These are phyloP conservation scores for Parauchenoglanis punctatus DNA, from an alignment of 2,797 vertebrate species.

Conservation along the genomic window DNA sequence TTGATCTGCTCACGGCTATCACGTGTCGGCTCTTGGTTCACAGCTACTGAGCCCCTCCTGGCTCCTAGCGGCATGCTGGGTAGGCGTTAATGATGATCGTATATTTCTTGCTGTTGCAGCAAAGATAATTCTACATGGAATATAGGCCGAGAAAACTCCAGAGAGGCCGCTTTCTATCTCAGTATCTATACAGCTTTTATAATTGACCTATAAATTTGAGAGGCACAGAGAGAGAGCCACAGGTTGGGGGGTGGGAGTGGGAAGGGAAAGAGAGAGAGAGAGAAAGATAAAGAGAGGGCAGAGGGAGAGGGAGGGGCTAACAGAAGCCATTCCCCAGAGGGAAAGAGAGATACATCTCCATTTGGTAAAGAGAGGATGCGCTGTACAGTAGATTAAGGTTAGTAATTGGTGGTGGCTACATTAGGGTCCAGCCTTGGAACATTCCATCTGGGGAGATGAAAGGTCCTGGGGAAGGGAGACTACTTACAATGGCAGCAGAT, in stretches of 20 bases:
- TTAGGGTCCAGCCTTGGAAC: constrained; percentile 94
- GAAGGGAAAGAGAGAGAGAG: constrained; percentile 34
- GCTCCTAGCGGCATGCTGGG: neutral
- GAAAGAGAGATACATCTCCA: constrained; percentile 19
- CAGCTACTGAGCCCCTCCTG: neutral
- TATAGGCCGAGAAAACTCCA: constrained; percentile 28
- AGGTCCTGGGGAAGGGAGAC: constrained; percentile 83
- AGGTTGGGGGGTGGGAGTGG: constrained; percentile 61
- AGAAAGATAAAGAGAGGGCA: constrained; percentile 26
- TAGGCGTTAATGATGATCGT: constrained; percentile 2
- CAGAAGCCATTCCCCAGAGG: constrained; percentile 25
- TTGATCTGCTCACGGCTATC: constrained; percentile 12
- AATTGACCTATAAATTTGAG: constrained; percentile 83
- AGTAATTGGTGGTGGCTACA: constrained; percentile 74
- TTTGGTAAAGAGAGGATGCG: constrained; percentile 35
- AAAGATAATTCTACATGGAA: constrained; percentile 18
- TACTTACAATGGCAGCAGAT: constrained; percentile 96
- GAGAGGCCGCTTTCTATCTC: constrained; percentile 17
- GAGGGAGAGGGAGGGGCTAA: constrained; percentile 31
- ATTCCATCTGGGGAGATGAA: constrained; percentile 76
- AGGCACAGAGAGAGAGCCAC: constrained; percentile 78
- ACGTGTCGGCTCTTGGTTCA: constrained; percentile 4
- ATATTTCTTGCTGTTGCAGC: constrained; percentile 21
- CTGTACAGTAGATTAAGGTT: constrained; percentile 63
- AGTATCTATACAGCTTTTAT: constrained; percentile 68